Evolutionary conservation across 2,888 invertebrate species (phyloP).

Genomic region (Uropetala carovei): DNA sequence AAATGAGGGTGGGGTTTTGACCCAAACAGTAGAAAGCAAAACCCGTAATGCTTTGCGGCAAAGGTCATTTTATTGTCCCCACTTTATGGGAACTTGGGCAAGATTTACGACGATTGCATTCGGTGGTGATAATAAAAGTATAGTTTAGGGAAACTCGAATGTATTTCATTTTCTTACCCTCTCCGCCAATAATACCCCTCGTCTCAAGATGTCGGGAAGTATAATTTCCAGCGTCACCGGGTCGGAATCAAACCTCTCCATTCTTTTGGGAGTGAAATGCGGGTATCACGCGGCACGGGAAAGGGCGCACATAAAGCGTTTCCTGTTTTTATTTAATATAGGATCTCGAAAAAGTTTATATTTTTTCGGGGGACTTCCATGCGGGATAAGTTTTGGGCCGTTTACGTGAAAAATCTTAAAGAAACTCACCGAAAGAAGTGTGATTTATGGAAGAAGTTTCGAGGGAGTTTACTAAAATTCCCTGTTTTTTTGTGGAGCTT

Average conservation of each 20-base stretch:
- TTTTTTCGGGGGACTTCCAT: neutral
- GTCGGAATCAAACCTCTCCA: neutral
- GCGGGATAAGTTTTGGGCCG: neutral
- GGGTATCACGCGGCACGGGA: neutral
- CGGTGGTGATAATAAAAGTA: neutral
- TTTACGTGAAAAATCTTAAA: conserved; percentile 5
- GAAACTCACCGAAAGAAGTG: neutral
- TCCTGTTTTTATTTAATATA: neutral
- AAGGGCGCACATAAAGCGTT: neutral
- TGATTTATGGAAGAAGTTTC: conserved; percentile 11
- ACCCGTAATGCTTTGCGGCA: no score
- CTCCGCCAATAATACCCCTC: no score
- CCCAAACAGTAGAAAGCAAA: neutral
- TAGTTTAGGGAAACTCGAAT: neutral
- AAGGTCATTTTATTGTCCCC: neutral
- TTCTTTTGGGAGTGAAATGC: no score
- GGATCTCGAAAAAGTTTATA: no score
- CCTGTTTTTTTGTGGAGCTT: neutral
- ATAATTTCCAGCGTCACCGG: neutral
- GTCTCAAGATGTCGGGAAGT: neutral
- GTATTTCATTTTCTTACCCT: neutral
- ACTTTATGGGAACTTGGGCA: neutral
- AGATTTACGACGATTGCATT: neutral
- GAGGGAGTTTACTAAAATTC: neutral
- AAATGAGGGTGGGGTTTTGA: neutral